These are phyloP conservation scores for Brassicogethes aeneus DNA, from an alignment of 2,888 invertebrate species.

Conservation along the genomic window DNA sequence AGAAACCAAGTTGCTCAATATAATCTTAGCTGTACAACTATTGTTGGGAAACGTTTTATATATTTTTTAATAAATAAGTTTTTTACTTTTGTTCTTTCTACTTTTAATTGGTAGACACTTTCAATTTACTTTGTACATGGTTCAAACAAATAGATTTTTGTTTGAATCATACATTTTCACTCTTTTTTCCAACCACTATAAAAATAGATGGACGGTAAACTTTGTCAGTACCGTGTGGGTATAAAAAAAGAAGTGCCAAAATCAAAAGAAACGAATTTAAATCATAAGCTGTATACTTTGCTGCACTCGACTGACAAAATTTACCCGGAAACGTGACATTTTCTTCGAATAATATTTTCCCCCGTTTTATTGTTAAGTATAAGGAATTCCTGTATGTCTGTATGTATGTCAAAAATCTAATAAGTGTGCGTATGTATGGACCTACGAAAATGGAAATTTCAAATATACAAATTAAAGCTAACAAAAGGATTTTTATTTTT, in stretches of 20 bases:
- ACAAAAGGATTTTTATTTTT: neutral
- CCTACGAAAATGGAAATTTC: constrained; percentile 38
- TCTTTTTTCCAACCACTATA: no score
- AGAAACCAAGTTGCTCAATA: constrained; percentile 27
- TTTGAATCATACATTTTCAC: no score
- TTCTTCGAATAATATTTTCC: neutral
- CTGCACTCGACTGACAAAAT: constrained; percentile 14
- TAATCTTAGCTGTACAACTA: constrained; percentile 22
- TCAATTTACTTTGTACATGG: no score
- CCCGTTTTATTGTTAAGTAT: constrained; percentile 11
- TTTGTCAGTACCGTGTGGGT: constrained; percentile 15
- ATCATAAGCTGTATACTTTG: constrained; percentile 17
- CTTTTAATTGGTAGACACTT: constrained; percentile 11
- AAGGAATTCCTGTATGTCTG: constrained; percentile 40
- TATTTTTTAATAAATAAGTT: constrained; percentile 9
- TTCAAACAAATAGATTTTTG: no score
- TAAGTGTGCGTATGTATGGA: constrained; percentile 41
- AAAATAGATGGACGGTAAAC: constrained; percentile 14
- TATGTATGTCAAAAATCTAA: constrained; percentile 39
- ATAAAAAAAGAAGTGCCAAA: constrained; percentile 21
- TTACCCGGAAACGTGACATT: constrained; percentile 5
- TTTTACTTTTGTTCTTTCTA: constrained; percentile 12
- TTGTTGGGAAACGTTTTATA: constrained; percentile 12
- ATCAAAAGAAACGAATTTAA: constrained; percentile 25
- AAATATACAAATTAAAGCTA: constrained; percentile 32